These are phyloP conservation scores for Hermatobates lingyangjiaoensis DNA, from an alignment of 1,140 invertebrate species.

Conservation along the genomic window DNA sequence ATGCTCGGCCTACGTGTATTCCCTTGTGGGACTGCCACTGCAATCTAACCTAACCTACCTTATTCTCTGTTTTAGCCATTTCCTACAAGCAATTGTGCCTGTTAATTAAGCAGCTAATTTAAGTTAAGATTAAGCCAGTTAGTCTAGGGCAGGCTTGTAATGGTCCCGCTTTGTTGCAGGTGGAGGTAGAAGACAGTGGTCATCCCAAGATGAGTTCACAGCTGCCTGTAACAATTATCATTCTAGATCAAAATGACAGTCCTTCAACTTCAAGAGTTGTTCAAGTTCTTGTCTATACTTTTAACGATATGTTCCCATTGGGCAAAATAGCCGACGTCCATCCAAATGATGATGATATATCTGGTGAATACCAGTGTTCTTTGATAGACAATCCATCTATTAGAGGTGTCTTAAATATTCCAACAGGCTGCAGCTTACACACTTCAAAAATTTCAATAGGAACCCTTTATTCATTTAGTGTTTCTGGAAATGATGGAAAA, in stretches of 20 bases:
- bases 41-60: too few species aligned
- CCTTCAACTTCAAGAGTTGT: constrained; percentile 67
- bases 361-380: constrained; percentile 71
- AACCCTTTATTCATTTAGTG: constrained; percentile 45
- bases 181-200: constrained; percentile 81
- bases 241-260: constrained; percentile 81
- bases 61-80: too few species aligned
- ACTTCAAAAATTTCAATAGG: constrained; percentile 42
- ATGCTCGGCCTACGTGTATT: too few species aligned
- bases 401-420: constrained; percentile 46
- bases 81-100: too few species aligned
- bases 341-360: constrained; percentile 74
- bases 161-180: constrained; percentile 23
- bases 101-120: too few species aligned
- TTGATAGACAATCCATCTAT: constrained; percentile 38
- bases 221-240: constrained; percentile 51
- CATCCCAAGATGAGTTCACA: constrained; percentile 59
- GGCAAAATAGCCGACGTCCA: constrained; percentile 77
- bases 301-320: constrained; percentile 43
- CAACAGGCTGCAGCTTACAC: constrained; percentile 57
- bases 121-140: too few species aligned
- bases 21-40: too few species aligned
- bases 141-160: too few species aligned
- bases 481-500: constrained; percentile 74
- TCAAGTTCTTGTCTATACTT: constrained; percentile 58